phyloP scores from a whole-genome alignment of 2,797 vertebrate genomes.

The Acropternis orthonyx region DNA sequence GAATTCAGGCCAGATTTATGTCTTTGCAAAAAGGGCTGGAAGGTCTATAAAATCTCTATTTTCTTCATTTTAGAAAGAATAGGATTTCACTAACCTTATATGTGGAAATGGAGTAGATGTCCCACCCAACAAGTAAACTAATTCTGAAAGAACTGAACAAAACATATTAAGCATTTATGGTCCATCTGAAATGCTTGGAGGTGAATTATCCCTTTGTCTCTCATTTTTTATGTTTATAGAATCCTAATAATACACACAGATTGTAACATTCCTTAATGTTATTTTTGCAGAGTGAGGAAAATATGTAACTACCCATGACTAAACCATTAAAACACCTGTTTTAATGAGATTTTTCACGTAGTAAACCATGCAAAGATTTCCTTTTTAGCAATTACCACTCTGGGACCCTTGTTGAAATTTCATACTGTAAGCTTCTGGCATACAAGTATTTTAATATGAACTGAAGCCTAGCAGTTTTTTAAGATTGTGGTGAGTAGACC shows the following conservation, averaged over 20 bases:
- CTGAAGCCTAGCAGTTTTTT: neutral
- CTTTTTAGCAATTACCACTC: neutral
- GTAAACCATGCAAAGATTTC: neutral
- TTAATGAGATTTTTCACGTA: neutral
- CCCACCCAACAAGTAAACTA: neutral
- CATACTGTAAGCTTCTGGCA: neutral
- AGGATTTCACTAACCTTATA: neutral
- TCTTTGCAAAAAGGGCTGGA: neutral
- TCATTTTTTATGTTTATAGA: neutral
- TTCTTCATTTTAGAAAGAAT: neutral
- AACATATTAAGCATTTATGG: neutral
- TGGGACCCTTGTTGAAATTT: neutral
- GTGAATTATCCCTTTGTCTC: neutral
- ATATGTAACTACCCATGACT: neutral
- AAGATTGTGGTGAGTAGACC: neutral
- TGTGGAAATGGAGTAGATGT: neutral
- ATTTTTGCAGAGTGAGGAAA: neutral
- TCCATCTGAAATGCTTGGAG: neutral
- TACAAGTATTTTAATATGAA: neutral
- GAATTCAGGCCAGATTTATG: neutral
- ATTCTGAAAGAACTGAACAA: neutral
- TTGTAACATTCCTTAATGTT: neutral
- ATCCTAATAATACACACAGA: neutral
- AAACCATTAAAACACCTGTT: neutral
- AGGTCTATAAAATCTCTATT: neutral